phyloP scores from a whole-genome alignment of 2,888 invertebrate genomes.

The Coenonympha arcania region DNA sequence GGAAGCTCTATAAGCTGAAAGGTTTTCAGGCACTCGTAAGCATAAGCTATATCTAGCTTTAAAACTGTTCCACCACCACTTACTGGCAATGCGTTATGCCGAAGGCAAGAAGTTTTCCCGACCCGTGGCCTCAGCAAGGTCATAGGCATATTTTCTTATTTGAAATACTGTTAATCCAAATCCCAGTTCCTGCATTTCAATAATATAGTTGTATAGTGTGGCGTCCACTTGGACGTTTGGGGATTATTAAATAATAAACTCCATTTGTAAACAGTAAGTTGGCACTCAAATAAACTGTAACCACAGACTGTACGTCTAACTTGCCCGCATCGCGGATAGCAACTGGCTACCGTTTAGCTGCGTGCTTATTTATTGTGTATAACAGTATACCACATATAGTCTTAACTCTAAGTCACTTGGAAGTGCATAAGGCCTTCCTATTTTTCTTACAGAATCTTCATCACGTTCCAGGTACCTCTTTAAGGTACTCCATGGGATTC shows the following conservation, averaged over 20 bases:
- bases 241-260: too few species aligned
- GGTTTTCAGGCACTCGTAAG: constrained; percentile 4
- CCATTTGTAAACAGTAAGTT: too few species aligned
- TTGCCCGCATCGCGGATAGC: too few species aligned
- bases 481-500: not conserved
- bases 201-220: not conserved
- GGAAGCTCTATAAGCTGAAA: constrained; percentile 9
- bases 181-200: not conserved
- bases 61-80: not conserved
- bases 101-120: not conserved
- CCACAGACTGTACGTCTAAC: too few species aligned
- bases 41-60: constrained; percentile 1
- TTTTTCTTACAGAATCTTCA: not conserved
- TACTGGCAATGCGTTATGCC: not conserved
- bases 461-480: not conserved
- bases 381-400: too few species aligned
- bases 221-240: too few species aligned
- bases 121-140: not conserved
- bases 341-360: too few species aligned
- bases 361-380: too few species aligned
- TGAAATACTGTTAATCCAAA: not conserved
- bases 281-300: too few species aligned
- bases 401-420: not conserved
- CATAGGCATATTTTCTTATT: not conserved
- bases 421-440: not conserved